Base-by-base conservation (phyloP, 2,888 invertebrate species). In the Teleiodes luculella region DNA sequence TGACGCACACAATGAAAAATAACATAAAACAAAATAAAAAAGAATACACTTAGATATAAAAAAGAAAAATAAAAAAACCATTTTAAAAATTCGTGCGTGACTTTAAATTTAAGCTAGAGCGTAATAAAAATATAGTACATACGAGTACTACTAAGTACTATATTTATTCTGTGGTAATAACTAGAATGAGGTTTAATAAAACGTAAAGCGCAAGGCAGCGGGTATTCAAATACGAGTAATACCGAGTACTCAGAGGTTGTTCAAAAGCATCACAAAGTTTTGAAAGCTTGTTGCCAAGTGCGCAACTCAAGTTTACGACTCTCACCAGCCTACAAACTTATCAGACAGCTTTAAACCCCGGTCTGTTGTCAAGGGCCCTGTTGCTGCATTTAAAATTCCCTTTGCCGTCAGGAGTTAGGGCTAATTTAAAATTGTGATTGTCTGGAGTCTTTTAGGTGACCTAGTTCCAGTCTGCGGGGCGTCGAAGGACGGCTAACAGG, bases 401-500 rank as follows among this genome's bases (percentile, higher is more conserved):
- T 63, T 60, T 63, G 56, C 54, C 63, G n/a, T n/a, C 57, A 63
- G 60, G 65, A 64, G 65, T 67, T 70, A 78, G 74, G 78, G 73
- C 79, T 85, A 80, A 88, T 87, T 87, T 86, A 78, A 85, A 86
- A 85, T 86, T 82, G 79, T 86, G 85, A 86, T 86, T 80, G 86
- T 87, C 86, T 85, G 83, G 78, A 72, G 37, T 78, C 82, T 80
- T n/a, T 70, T 76, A 68, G 74, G 51, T 77, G 88, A 85, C 88
- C 88, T 82, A 88, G 72, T 83, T 87, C 76, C 74, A 63, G 77
- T 76, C 77, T 74, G 78, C 81, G 78, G 82, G 79, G 69, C 82
- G 65, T 62, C 66, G 78, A 84, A 86, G 87, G 85, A 78, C 86
- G 74, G 70, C 70, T 68, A 76, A 67, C 78, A 79, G 76, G 78